Percentiles rank a stretch among this genome's conserved stretches.
phyloP scores from a whole-genome alignment of 2,888 invertebrate genomes.

The Eustalomyia histrio region DNA sequence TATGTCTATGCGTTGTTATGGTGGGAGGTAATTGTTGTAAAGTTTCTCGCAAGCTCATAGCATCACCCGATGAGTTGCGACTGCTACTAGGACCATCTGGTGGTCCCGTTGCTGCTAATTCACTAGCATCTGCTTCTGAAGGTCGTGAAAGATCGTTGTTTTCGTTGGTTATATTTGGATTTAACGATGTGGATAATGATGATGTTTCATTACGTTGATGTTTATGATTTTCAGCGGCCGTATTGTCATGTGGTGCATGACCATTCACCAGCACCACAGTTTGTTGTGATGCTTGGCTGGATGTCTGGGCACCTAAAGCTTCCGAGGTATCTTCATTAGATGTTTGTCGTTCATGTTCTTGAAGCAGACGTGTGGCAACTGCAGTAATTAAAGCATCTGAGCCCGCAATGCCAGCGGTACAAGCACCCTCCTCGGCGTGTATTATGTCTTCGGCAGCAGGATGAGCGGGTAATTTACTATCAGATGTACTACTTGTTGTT shows the following conservation, averaged over 20 bases:
- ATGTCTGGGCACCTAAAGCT: conserved; percentile 42
- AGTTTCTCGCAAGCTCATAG: conserved; percentile 77
- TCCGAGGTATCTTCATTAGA: conserved; percentile 70
- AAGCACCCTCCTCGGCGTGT: conserved; percentile 66
- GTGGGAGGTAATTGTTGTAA: conserved; percentile 75
- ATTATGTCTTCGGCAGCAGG: conserved; percentile 40
- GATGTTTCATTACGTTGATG: conserved; percentile 56
- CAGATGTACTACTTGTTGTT: conserved; percentile 68
- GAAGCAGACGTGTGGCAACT: conserved; percentile 66
- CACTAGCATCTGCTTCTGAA: conserved; percentile 61
- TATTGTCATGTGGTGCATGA: conserved; percentile 68
- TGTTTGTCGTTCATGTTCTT: conserved; percentile 68
- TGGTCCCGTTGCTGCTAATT: conserved; percentile 70
- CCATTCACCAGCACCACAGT: conserved; percentile 77
- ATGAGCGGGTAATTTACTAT: conserved; percentile 67
- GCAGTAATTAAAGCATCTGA: conserved; percentile 61
- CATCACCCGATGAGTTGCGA: conserved; percentile 77
- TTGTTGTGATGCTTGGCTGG: conserved; percentile 67
- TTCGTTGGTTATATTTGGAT: conserved; percentile 27
- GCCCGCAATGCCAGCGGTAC: conserved; percentile 55
- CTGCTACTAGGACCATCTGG: conserved; percentile 69
- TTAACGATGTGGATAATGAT: conserved; percentile 14
- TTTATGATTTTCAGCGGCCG: conserved; percentile 41
- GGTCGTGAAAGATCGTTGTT: conserved; percentile 56
- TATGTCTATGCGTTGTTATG: conserved; percentile 62